Evolutionary conservation across 2,797 vertebrate species (phyloP).

Genomic region (Alexandromys oeconomus): DNA sequence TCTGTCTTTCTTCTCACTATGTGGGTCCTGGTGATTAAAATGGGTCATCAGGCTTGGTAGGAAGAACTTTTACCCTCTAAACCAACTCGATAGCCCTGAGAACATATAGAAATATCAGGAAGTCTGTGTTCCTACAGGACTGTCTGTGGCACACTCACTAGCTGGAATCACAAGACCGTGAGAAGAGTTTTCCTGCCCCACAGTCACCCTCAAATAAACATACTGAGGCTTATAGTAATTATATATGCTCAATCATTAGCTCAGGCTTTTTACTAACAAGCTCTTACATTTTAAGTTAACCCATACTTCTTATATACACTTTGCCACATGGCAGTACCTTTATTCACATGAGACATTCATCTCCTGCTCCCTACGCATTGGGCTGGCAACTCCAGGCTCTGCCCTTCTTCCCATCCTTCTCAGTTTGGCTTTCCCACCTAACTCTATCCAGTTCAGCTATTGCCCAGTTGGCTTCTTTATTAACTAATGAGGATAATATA

Average conservation of each 20-base stretch:
- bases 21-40: background rate
- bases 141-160: background rate
- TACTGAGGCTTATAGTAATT: background rate
- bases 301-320: background rate
- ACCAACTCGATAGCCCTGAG: background rate
- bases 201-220: background rate
- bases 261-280: background rate
- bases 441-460: background rate
- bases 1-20: background rate
- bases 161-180: background rate
- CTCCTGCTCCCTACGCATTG: background rate
- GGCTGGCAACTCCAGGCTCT: background rate
- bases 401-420: background rate
- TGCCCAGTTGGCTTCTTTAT: background rate
- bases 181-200: background rate
- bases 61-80: background rate
- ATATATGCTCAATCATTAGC: background rate
- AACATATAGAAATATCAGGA: constrained; percentile 37
- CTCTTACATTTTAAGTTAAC: background rate
- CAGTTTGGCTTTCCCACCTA: background rate
- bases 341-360: background rate
- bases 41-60: background rate
- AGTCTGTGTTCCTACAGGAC: background rate
- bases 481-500: background rate
- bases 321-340: background rate